Conservation (phyloP, 2,113 vertebrate species). For the Clinocottus analis region DNA sequence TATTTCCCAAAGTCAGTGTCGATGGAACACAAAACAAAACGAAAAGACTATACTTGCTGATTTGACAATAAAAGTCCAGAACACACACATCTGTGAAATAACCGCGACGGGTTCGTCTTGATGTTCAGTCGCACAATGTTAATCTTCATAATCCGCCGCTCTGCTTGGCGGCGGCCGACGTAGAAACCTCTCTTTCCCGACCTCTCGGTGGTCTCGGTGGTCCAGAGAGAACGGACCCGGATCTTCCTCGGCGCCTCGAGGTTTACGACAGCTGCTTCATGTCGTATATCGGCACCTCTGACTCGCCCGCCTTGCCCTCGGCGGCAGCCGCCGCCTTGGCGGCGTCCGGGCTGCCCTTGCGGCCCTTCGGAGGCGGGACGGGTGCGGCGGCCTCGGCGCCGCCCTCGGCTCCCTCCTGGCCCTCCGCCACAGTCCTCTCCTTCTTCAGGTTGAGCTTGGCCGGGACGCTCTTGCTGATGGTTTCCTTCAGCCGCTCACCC, state of each 20-base stretch:
- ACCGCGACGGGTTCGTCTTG: neutral
- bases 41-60: neutral
- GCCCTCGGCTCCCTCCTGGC: conserved; percentile 87
- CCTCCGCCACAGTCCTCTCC: conserved; percentile 86
- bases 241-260: neutral
- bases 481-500: conserved; percentile 90
- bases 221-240: conserved; percentile 36
- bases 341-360: conserved; percentile 77
- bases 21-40: conserved; percentile 48
- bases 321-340: conserved; percentile 78
- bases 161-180: neutral
- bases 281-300: conserved; percentile 87
- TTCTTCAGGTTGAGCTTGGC: conserved; percentile 90
- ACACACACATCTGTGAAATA: neutral
- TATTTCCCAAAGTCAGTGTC: conserved; percentile 40
- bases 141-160: neutral
- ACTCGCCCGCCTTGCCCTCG: conserved; percentile 83
- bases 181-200: neutral
- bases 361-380: conserved; percentile 86
- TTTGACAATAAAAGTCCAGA: conserved; percentile 35
- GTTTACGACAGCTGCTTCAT: conserved; percentile 90
- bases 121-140: conserved; percentile 11
- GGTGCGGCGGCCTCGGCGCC: conserved; percentile 75
- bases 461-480: conserved; percentile 89
- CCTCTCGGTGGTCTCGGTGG: conserved; percentile 1